These are phyloP conservation scores for Theonella swinhoei DNA, from an alignment of 37 sponge, comb jelly and placozoan genomes.

Conservation along the genomic window DNA sequence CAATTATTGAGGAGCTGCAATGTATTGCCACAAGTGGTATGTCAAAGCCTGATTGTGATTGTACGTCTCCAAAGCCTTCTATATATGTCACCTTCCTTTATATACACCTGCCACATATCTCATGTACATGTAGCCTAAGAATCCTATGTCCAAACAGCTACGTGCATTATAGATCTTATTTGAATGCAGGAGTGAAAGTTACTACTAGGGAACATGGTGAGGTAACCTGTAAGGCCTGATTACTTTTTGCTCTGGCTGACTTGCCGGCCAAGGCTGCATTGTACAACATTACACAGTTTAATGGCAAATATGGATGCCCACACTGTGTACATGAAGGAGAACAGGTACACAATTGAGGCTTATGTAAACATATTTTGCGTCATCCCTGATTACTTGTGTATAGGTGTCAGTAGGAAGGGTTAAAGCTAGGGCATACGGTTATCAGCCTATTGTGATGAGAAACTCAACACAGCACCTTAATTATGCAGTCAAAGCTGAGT, in stretches of 20 bases:
- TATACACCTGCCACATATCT: too few species aligned
- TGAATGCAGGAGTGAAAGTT: background rate
- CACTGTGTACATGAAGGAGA: conserved; percentile 48
- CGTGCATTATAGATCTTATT: too few species aligned
- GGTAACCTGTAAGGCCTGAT: background rate
- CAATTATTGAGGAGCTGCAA: background rate
- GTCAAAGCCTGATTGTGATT: background rate
- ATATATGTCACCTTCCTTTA: too few species aligned
- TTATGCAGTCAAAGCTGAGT: conserved; percentile 2
- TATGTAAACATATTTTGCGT: too few species aligned
- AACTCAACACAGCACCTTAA: background rate
- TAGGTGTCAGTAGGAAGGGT: background rate
- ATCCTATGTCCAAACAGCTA: too few species aligned
- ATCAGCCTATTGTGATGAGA: background rate
- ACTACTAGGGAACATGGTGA: background rate
- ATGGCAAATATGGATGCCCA: conserved; percentile 50
- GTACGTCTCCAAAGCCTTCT: too few species aligned
- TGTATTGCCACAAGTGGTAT: background rate
- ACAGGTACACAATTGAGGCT: conserved; percentile 3
- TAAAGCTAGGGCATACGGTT: background rate
- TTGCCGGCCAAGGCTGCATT: conserved; percentile 37
- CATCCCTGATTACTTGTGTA: background rate
- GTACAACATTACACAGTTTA: conserved; percentile 16
- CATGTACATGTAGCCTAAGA: too few species aligned
- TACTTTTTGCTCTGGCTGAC: conserved; percentile 26